Evolutionary conservation across 2,888 invertebrate genomes (phyloP), one percentile per base, ranked within the genome.

Genomic region (Miltochrista miniata): DNA sequence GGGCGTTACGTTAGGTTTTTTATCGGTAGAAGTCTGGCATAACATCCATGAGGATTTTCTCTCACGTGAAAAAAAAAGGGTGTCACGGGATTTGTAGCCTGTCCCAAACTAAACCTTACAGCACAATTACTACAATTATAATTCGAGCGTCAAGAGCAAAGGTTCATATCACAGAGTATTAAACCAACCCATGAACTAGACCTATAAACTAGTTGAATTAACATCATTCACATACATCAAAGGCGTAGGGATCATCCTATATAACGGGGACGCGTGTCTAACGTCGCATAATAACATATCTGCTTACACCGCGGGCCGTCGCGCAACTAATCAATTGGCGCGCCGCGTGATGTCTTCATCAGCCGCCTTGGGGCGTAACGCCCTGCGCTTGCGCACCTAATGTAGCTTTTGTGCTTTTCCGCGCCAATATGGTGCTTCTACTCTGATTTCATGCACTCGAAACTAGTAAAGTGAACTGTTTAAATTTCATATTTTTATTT

Each of bases 291-390:
- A 89, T 89, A 89, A 88, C 79, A 89, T 80, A 83, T 83, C 83
- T 75, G 79, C 71, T 68, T 71, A 61, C 66, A 67, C 74, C 77
- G 72, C 62, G 76, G 81, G 73, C 78, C 84, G 90, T 87, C 86
- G 86, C 90, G 90, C 86, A 82, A 84, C 90, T 90, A 90, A 90
- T 90, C 90, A 90, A 91, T 91, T 89, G 89, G 79, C 79, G 81
- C 76, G 83, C 82, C 78, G 79, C 85, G 82, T 90, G 90, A 91
- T 91, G 90, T 88, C 90, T 90, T 90, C 90, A 91, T 91, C 89
- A 87, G 87, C 68, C 76, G 90, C 90, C 86, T 64, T 82, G 74
- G 79, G 90, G 89, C 84, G 87, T 78, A 83, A 87, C 89, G 90
- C 90, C 90, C 84, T 83, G 81, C 83, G 79, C 81, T 68, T 70